phyloP scores from a whole-genome alignment of 2,797 vertebrate species.

The Thaleichthys pacificus region DNA sequence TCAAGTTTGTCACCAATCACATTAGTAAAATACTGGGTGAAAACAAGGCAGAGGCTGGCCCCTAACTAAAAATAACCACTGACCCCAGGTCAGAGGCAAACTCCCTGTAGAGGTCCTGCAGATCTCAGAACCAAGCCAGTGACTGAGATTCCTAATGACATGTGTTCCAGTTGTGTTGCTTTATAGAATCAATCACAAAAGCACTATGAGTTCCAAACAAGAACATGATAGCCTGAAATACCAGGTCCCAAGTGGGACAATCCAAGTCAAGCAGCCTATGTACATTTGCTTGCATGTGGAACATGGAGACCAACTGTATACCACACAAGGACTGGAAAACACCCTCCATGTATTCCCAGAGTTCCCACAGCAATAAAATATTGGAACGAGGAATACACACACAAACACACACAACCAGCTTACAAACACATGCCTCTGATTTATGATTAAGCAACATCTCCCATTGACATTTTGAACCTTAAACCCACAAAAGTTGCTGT shows the following conservation, averaged over 20 bases:
- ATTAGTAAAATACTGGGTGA: conserved; percentile 50
- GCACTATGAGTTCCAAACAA: conserved; percentile 3
- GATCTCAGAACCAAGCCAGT: not conserved
- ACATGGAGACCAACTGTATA: conserved; percentile 17
- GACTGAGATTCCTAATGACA: not conserved
- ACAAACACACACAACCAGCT: not conserved
- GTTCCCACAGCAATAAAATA: conserved; percentile 64
- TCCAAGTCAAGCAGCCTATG: not conserved
- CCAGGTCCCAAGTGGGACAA: conserved; percentile 26
- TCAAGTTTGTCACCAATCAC: conserved; percentile 39
- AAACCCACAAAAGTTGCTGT: conserved; percentile 44
- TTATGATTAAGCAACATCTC: not conserved
- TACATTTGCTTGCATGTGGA: conserved; percentile 3
- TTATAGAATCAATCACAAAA: conserved; percentile 34
- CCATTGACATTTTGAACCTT: not conserved
- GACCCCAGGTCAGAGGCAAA: conserved; percentile 12
- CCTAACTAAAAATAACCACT: conserved; percentile 5
- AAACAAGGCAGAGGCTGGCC: conserved; percentile 12
- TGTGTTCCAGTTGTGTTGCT: conserved; percentile 8
- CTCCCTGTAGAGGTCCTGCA: conserved; percentile 6
- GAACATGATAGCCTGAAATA: conserved; percentile 25
- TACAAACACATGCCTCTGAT: not conserved
- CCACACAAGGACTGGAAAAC: conserved; percentile 47
- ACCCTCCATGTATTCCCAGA: conserved; percentile 39
- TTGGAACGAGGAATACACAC: conserved; percentile 50